Conservation (phyloP, 2,797 vertebrate genomes). For the Hippocampus kuda region DNA sequence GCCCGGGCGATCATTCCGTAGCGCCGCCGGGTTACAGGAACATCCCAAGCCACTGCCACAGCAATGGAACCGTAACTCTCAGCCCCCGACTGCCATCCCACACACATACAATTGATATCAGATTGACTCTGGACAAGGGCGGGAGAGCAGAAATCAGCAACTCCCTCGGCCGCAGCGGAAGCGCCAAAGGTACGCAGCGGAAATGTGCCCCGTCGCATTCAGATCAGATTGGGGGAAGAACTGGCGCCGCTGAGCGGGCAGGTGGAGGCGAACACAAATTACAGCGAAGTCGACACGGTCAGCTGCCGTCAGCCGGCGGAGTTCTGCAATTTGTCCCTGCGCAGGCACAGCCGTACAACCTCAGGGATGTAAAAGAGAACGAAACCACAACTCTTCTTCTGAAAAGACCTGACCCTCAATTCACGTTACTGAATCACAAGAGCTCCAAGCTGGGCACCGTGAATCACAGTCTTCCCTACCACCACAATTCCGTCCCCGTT, state of each 20-base stretch:
- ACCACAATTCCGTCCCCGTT: slow-evolving; percentile 60
- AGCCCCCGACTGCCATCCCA: slow-evolving; percentile 63
- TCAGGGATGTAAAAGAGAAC: slow-evolving; percentile 55
- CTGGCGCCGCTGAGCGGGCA: slow-evolving; percentile 39
- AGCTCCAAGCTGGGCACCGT: slow-evolving; percentile 69
- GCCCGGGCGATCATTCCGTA: slow-evolving; percentile 50
- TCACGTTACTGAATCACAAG: slow-evolving; percentile 58
- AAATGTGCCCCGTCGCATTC: slow-evolving; percentile 58
- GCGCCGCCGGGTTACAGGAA: slow-evolving; percentile 41
- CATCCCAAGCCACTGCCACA: slow-evolving; percentile 61
- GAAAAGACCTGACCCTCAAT: slow-evolving; percentile 43
- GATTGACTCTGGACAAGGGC: slow-evolving; percentile 65
- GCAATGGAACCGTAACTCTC: slow-evolving; percentile 68
- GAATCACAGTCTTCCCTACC: slow-evolving; percentile 60
- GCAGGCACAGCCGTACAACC: slow-evolving; percentile 54
- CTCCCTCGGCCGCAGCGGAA: slow-evolving; percentile 55
- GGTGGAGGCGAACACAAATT: slow-evolving; percentile 46
- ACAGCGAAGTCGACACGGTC: slow-evolving; percentile 53
- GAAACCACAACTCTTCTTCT: slow-evolving; percentile 43
- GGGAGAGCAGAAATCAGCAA: slow-evolving; percentile 51
- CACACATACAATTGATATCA: slow-evolving; percentile 72
- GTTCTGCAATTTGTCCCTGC: slow-evolving; percentile 66
- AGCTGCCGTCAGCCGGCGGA: slow-evolving; percentile 55
- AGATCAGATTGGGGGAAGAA: slow-evolving; percentile 60
- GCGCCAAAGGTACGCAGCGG: slow-evolving; percentile 46